Evolutionary conservation across 1,140 invertebrate species (phyloP), one percentile per base, ranked within the genome.

Genomic region (Himalopsyche phryganea): DNA sequence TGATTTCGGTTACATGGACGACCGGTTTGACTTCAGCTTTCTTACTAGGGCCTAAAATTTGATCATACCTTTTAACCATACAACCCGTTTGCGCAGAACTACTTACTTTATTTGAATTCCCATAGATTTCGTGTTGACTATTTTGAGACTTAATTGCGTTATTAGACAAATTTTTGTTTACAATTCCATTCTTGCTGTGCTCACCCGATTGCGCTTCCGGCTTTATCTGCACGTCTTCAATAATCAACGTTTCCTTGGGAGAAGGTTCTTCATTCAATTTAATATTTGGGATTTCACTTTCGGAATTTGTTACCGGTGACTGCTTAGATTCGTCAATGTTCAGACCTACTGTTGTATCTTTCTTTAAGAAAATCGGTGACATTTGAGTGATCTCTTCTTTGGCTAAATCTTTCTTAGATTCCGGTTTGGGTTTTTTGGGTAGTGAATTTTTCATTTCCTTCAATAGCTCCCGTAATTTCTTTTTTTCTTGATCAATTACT

Each of bases 401-500:
- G 9, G 23, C 3, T 28, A 28, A 28, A 28, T 28, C 23, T 28
- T 28, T 28, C 23, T 28, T 28, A 5, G 35, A 14, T 17, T 11
- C 11, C 44, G 63, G 50, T 23, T 71, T 70, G 11, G 67, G 65
- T 23, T 76, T 65, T 66, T 84, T 83, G 2, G 83, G 80, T 58
- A 85, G 64, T n/a, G 82, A 83, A 66, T 84, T 80, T 65, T 85
- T 84, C 82, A 85, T 84, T 66, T 85, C 82, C 63, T 83, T 84
- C 53, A 85, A 61, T 77, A 84, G 82, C 65, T 84, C 82, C 58
- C 80, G 83, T 17, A 85, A 66, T 68, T 79, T 80, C 32, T 69
- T 67, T 56, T 72, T 71, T 66, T 80, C 81, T 66, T 83, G 78
- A 35, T 71, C 63, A 1, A 62, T 67, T 13, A 71, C 69, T 51